phyloP scores from a whole-genome alignment of 1,140 invertebrate genomes.

The Cataglyphis hispanica region DNA sequence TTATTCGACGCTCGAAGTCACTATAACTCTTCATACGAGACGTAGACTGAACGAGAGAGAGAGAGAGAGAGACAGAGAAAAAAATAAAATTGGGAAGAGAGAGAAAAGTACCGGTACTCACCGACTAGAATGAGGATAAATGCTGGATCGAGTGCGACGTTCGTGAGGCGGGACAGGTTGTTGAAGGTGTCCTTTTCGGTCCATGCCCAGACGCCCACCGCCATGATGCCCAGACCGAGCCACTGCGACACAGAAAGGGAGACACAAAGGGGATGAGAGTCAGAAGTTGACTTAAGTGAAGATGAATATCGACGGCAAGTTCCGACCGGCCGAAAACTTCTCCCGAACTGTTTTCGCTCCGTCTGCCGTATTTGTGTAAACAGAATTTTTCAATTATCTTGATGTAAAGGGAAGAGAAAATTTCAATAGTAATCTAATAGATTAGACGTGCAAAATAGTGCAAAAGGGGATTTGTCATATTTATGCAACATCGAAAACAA shows the following conservation, averaged over 20 bases:
- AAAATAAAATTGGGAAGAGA: background rate
- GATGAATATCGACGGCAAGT: constrained; percentile 53
- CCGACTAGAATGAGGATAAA: constrained; percentile 97
- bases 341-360: constrained; percentile 14
- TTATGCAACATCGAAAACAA: background rate
- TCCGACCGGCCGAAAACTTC: constrained; percentile 29
- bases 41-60: background rate
- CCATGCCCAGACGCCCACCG: constrained; percentile 98
- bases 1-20: background rate
- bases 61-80: background rate
- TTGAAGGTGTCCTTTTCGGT: constrained; percentile 98
- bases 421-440: background rate
- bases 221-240: constrained; percentile 93
- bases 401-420: constrained; percentile 1
- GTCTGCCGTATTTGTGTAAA: constrained; percentile 28
- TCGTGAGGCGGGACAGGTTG: constrained; percentile 95
- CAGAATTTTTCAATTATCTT: constrained; percentile 32
- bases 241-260: constrained; percentile 89
- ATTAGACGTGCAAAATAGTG: no score
- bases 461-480: background rate
- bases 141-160: constrained; percentile 97
- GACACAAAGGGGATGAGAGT: background rate
- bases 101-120: constrained; percentile 82
- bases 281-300: constrained; percentile 27
- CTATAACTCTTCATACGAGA: constrained; percentile 36